Evolutionary conservation across 2,113 vertebrate species (phyloP), one percentile per base, ranked within the genome.

Genomic region (Saguinus imperator): DNA sequence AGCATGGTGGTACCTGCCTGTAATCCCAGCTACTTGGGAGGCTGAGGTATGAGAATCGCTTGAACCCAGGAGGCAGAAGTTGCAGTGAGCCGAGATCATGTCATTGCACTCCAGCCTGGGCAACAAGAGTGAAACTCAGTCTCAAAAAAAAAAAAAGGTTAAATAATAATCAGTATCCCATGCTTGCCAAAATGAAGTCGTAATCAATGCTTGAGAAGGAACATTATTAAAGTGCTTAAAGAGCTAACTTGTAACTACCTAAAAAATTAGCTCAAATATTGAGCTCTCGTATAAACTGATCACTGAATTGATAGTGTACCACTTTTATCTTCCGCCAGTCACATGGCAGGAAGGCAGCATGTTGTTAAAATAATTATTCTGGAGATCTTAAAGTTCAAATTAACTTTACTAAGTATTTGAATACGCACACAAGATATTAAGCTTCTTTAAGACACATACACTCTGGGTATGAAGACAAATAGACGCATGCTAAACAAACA

Each of bases 251-350:
- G 12, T 29, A 88, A 43, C 70, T 43, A 27, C 37, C 85, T 35
- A 43, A 40, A 85, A 96, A 96, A 87, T 61, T 18, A 87, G 77
- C 76, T 80, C 75, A 93, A 37, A 86, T 50, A 61, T 40, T 48
- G 20, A 27, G 21, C 25, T 61, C 64, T 66, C 43, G 58, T 3
- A 61, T 79, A 89, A 87, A 89, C 27, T 58, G 23, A 70, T 79
- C 40, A 50, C 0, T 68, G 83, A 92, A 83, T 11, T 64, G 25
- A 68, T 25, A 45, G 10, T n/a, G 18, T n/a, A 45, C 6, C 14
- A 10, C n/a, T 73, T 72, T 25, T 61, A 57, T 64, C 73, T 89
- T 93, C 35, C 27, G 17, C 32, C 57, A 80, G 58, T 40, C 18
- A 70, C n/a, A 27, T 57, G 66, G 61, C 7, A 52, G 50, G 50